Evolutionary conservation across 2,113 vertebrate species (phyloP).

Genomic region (Pseudopodoces humilis): DNA sequence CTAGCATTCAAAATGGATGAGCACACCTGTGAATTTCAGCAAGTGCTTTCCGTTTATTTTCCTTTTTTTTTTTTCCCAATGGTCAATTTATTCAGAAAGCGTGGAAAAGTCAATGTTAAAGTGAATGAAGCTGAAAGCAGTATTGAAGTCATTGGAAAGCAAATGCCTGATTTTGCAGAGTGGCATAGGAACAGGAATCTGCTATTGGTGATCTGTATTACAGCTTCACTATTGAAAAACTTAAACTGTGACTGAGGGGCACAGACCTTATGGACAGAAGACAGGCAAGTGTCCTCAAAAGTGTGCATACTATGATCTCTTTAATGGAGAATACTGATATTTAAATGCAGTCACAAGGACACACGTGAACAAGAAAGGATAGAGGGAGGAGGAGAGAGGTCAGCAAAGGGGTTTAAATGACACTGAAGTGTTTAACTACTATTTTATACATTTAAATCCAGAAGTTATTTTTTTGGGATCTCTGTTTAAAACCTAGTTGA

Average conservation of each 20-base stretch:
- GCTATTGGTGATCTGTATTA: background rate
- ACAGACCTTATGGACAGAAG: background rate
- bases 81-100: background rate
- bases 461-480: background rate
- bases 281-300: background rate
- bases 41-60: background rate
- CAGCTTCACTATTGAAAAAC: background rate
- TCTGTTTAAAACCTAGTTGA: background rate
- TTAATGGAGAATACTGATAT: background rate
- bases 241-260: background rate
- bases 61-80: background rate
- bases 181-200: background rate
- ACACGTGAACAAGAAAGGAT: background rate
- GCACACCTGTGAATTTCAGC: background rate
- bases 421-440: background rate
- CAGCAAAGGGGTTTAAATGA: background rate
- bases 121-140: background rate
- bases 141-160: background rate
- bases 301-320: background rate
- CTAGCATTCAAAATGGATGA: background rate
- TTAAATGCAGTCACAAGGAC: background rate
- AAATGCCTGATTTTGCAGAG: background rate
- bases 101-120: background rate
- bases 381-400: background rate
- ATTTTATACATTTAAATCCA: background rate